Percentiles rank a stretch among this genome's conserved stretches.
phyloP scores from a whole-genome alignment of 1,140 invertebrate genomes.

The Rhyzopertha dominica region DNA sequence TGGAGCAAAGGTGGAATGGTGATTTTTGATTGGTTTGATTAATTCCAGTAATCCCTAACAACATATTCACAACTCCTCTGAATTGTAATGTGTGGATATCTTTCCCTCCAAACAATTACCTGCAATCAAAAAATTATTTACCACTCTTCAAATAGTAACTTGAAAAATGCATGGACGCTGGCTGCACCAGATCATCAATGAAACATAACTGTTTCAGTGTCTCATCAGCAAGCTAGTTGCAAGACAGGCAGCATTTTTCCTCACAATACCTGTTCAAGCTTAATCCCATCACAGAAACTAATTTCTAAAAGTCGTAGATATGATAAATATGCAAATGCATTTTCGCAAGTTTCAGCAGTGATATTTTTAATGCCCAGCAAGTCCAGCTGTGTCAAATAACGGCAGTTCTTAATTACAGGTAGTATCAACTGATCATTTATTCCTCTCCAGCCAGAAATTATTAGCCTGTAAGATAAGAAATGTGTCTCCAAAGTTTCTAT shows the following conservation, averaged over 20 bases:
- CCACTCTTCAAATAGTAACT: conserved; percentile 9
- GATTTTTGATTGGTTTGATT: too few relatives aligned
- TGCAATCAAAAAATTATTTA: conserved; percentile 34
- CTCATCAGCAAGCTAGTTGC: not conserved
- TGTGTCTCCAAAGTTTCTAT: not conserved
- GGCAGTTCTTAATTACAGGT: conserved; percentile 53
- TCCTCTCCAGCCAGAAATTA: conserved; percentile 52
- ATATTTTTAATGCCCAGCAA: conserved; percentile 74
- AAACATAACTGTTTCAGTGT: not conserved
- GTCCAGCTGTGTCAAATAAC: conserved; percentile 61
- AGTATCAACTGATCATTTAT: conserved; percentile 71
- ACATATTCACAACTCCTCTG: conserved; percentile 46
- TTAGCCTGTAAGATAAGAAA: conserved; percentile 26
- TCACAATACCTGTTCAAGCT: conserved; percentile 62
- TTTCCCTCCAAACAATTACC: conserved; percentile 54
- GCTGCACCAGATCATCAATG: conserved; percentile 3
- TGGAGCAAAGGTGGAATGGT: too few relatives aligned
- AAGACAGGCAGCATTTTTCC: conserved; percentile 28
- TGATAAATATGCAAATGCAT: conserved; percentile 50
- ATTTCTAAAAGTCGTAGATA: conserved; percentile 74
- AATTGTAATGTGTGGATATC: conserved; percentile 60
- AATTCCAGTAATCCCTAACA: conserved; percentile 19
- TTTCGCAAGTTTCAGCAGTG: conserved; percentile 62
- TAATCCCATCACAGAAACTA: conserved; percentile 79
- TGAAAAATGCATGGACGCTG: conserved; percentile 5